Evolutionary conservation across 1,140 invertebrate species (phyloP).

Genomic region (Euglossa dilemma): DNA sequence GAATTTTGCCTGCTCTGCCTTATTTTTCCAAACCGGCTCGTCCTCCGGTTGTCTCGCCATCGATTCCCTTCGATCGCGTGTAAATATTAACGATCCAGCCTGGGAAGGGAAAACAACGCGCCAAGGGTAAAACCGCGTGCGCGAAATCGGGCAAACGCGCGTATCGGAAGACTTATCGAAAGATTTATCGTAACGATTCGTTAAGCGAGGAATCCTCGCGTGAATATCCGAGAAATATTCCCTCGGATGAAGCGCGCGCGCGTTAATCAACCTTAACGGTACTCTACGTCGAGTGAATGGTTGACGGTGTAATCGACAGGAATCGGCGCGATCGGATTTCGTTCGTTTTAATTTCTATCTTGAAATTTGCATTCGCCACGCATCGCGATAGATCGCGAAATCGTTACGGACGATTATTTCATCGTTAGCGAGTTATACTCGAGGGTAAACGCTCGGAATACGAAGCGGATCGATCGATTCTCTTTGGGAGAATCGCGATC

Average conservation of each 20-base stretch:
- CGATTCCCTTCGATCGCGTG: not conserved
- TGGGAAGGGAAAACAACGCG: too few relatives aligned
- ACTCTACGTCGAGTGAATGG: not conserved
- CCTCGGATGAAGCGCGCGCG: too few relatives aligned
- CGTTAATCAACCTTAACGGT: too few relatives aligned
- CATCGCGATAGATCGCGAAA: not conserved
- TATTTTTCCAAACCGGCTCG: not conserved
- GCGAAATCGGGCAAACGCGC: too few relatives aligned
- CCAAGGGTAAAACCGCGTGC: too few relatives aligned
- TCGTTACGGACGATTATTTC: not conserved
- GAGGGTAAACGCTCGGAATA: not conserved
- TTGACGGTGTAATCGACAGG: not conserved
- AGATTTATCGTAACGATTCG: too few relatives aligned
- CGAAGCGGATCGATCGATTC: not conserved
- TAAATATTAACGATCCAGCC: too few relatives aligned
- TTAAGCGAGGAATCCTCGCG: too few relatives aligned
- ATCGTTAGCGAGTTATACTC: not conserved
- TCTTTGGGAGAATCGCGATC: not conserved
- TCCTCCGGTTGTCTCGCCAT: not conserved
- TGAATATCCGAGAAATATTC: too few relatives aligned
- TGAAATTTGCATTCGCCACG: not conserved
- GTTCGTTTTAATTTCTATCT: conserved; percentile 1
- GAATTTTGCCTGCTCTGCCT: not conserved
- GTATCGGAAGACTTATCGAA: too few relatives aligned
- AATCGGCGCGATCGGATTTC: not conserved